These are phyloP conservation scores for Andrena bicolor DNA, from an alignment of 2,888 invertebrate species.

Conservation along the genomic window DNA sequence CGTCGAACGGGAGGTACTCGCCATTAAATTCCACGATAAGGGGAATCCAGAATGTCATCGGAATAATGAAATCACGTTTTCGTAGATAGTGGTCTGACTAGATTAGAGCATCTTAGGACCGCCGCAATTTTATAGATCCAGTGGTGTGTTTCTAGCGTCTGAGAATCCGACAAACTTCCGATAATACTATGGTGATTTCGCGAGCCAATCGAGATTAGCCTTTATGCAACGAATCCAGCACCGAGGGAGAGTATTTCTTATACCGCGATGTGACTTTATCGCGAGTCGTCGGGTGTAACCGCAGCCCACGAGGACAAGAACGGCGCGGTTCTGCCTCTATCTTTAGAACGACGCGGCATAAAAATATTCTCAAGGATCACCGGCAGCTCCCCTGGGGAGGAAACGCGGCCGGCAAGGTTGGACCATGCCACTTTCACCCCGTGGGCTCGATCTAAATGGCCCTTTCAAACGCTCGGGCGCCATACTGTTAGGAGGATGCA, in stretches of 20 bases:
- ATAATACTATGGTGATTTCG: not conserved
- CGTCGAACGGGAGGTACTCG: too few species aligned
- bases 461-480: not conserved
- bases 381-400: constrained; percentile 58
- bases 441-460: constrained; percentile 60
- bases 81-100: too few species aligned
- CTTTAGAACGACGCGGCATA: constrained; percentile 65
- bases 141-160: too few species aligned
- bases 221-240: constrained; percentile 18
- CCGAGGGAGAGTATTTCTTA: not conserved
- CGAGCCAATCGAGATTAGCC: not conserved
- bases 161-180: not conserved
- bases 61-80: too few species aligned
- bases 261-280: constrained; percentile 37
- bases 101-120: too few species aligned
- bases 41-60: too few species aligned
- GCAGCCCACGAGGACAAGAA: constrained; percentile 45
- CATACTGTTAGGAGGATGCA: not conserved
- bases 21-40: too few species aligned
- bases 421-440: constrained; percentile 51
- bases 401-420: constrained; percentile 55
- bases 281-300: constrained; percentile 32
- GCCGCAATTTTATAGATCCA: too few species aligned
- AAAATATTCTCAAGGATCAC: constrained; percentile 74
- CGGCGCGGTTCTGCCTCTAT: constrained; percentile 59